phyloP scores from a whole-genome alignment of 2,797 vertebrate species.

The Sebastes diaconus region DNA sequence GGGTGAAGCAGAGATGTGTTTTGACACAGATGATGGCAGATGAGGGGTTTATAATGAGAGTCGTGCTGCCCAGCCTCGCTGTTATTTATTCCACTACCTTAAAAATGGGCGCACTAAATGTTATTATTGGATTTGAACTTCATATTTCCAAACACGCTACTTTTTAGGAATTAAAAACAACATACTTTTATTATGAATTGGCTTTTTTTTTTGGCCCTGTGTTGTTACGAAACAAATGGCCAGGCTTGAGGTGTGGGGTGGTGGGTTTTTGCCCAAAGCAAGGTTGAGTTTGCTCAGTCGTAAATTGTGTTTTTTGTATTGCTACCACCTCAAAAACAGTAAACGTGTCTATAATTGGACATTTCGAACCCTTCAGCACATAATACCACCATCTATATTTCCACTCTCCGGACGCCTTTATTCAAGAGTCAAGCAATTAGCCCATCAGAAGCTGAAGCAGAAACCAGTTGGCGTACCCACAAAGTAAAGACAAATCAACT shows the following conservation, averaged over 20 bases:
- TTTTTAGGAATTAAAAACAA: constrained; percentile 57
- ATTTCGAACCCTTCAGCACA: neutral
- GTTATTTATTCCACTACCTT: constrained; percentile 54
- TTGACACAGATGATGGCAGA: constrained; percentile 60
- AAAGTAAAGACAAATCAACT: constrained; percentile 42
- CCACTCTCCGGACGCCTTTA: constrained; percentile 22
- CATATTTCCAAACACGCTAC: constrained; percentile 38
- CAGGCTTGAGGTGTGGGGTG: neutral
- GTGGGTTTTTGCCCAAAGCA: neutral
- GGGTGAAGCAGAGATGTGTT: constrained; percentile 35
- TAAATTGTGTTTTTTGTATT: neutral
- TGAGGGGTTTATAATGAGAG: constrained; percentile 50
- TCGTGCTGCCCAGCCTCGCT: constrained; percentile 26
- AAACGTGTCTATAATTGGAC: neutral
- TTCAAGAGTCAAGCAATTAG: constrained; percentile 23
- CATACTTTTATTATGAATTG: constrained; percentile 20
- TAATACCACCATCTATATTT: constrained; percentile 21
- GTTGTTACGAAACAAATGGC: constrained; percentile 22
- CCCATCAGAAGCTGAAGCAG: neutral
- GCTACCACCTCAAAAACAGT: neutral
- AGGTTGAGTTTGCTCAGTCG: neutral
- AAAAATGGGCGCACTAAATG: constrained; percentile 20
- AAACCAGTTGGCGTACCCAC: constrained; percentile 24
- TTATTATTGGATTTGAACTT: constrained; percentile 40
- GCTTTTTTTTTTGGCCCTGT: neutral